A percentile compares a stretch with the other conserved stretches of the same genome.
Conservation (phyloP, 2,797 vertebrate genomes). For the Molossus alvarezi region DNA sequence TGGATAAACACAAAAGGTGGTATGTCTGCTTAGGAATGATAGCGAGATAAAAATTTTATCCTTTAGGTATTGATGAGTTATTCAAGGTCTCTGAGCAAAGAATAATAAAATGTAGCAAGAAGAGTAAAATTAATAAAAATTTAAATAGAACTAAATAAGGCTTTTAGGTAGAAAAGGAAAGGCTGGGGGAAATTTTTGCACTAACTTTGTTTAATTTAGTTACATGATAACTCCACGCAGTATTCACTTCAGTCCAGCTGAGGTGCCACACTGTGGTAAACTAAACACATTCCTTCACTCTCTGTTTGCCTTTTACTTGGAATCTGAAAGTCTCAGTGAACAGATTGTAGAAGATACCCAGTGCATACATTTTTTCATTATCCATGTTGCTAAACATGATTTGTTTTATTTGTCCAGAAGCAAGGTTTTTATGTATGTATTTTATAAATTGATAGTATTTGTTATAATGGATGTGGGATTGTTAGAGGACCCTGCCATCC, state of each 20-base stretch:
- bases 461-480: not conserved
- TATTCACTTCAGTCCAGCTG: not conserved
- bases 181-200: not conserved
- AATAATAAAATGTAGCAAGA: not conserved
- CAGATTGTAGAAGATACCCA: not conserved
- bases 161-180: conserved; percentile 9
- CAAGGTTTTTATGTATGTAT: not conserved
- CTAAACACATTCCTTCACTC: not conserved
- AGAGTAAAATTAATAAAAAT: not conserved
- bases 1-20: not conserved
- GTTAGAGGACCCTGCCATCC: not conserved
- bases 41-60: too few relatives aligned
- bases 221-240: not conserved
- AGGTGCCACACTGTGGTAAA: not conserved
- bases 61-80: not conserved
- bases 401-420: not conserved
- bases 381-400: not conserved
- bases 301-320: not conserved
- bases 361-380: not conserved
- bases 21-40: not conserved
- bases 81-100: not conserved
- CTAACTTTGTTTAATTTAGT: not conserved
- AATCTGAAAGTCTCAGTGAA: not conserved
- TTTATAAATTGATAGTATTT: not conserved
- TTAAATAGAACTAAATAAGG: not conserved